These are phyloP conservation scores for Nothobranchius furzeri DNA, from an alignment of 2,113 vertebrate genomes.

Conservation along the genomic window DNA sequence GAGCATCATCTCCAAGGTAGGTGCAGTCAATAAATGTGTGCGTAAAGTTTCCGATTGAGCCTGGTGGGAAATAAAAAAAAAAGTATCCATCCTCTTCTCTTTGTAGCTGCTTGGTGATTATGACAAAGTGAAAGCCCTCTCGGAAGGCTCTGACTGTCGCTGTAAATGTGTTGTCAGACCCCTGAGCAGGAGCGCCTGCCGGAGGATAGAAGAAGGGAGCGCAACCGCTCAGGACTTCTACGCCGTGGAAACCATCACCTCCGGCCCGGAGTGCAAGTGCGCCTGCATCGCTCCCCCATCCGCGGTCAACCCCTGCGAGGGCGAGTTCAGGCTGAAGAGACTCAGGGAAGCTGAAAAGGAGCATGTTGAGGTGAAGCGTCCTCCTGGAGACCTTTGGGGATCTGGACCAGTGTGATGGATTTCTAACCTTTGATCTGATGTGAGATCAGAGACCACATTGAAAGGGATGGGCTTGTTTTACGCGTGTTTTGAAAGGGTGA, in stretches of 20 bases:
- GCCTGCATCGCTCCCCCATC: slow-evolving; percentile 91
- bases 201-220: slow-evolving; percentile 80
- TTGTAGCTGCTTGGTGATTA: slow-evolving; percentile 94
- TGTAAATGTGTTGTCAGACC: slow-evolving; percentile 97
- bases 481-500: slow-evolving; percentile 18
- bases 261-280: slow-evolving; percentile 92
- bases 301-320: slow-evolving; percentile 90
- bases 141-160: slow-evolving; percentile 92
- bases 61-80: slow-evolving; percentile 44
- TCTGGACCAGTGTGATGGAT: slow-evolving; percentile 21
- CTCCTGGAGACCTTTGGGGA: not conserved
- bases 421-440: not conserved
- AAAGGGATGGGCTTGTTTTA: slow-evolving; percentile 23
- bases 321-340: slow-evolving; percentile 88
- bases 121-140: slow-evolving; percentile 95
- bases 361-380: slow-evolving; percentile 87
- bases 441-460: not conserved
- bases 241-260: slow-evolving; percentile 92
- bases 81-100: slow-evolving; percentile 70
- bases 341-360: slow-evolving; percentile 84
- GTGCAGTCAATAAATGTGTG: not conserved
- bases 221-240: slow-evolving; percentile 85
- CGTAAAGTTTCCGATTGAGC: slow-evolving; percentile 22
- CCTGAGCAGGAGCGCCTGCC: slow-evolving; percentile 88
- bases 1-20: slow-evolving; percentile 87